Evolutionary conservation across 2,797 vertebrate species (phyloP).

Genomic region (Aselliscus stoliczkanus): DNA sequence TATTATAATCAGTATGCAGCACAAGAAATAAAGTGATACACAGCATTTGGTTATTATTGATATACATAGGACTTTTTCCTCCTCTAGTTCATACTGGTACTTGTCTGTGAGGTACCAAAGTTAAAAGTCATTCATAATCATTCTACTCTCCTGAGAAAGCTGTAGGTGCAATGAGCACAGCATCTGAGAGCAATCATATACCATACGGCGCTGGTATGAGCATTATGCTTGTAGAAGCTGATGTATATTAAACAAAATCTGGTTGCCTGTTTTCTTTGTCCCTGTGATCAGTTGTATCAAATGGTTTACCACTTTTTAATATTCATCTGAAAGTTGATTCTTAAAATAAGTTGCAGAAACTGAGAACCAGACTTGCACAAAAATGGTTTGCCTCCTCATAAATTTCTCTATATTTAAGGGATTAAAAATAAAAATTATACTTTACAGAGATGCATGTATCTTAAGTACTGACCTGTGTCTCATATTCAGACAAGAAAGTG

Average conservation of each 20-base stretch:
- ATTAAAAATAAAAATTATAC: neutral
- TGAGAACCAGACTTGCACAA: neutral
- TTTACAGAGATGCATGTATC: neutral
- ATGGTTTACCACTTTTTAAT: neutral
- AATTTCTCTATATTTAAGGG: neutral
- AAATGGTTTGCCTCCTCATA: neutral
- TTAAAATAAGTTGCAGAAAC: neutral
- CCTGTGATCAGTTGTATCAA: neutral
- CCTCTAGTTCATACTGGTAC: conserved; percentile 42
- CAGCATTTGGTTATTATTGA: conserved; percentile 31
- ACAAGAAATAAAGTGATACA: conserved; percentile 58
- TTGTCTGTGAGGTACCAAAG: conserved; percentile 36
- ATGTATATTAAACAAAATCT: conserved; percentile 15
- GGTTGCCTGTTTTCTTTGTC: neutral
- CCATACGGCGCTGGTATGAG: neutral
- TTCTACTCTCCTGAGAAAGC: neutral
- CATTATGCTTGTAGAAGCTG: neutral
- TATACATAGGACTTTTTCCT: conserved; percentile 45
- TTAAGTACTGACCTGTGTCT: neutral
- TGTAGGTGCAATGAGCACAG: neutral
- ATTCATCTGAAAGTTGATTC: neutral
- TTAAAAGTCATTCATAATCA: neutral
- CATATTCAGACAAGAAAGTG: neutral
- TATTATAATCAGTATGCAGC: neutral
- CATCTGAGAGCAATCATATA: neutral